Base-by-base conservation (phyloP, 2,888 invertebrate genomes). In the Alentia gelatinosa region DNA sequence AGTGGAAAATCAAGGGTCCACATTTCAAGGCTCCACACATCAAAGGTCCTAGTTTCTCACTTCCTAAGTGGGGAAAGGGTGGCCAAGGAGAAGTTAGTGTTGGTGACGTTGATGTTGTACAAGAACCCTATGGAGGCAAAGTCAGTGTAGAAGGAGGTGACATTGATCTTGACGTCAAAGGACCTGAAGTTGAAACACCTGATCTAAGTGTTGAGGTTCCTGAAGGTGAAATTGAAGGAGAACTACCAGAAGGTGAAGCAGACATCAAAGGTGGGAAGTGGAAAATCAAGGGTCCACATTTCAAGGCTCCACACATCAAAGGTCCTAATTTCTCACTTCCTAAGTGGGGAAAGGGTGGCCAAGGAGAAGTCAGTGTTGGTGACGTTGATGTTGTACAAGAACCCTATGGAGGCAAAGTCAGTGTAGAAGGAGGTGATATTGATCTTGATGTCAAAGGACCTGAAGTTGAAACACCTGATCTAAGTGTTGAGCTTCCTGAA, bases 41-140 rank as follows among this genome's bases (percentile, higher is more conserved):
- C 84, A 84, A 86, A 86, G 86, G 86, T 26, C 86, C 86, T 19
- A 86, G 86, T 26, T 86, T 86, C 86, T 86, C 86, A 3, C 86
- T 86, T 1, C 86, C 86, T n/a, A 86, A 30, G 7, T 86, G 40
- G 86, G 74, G 74, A 3, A 74, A 74, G 15, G 26, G 26, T 4
- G 74, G 83, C 3, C 83, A 83, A 42, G 83, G 83, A 40, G 83
- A 83, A 42, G n/a, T 83, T 39, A 83, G 40, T 39, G 39, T 83
- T 83, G 83, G 83, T 83, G 83, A 83, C 83, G 83, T 83, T 83
- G 83, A 83, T 35, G 83, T 83, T 35, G 83, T 83, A n/a, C 40
- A 83, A 42, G 83, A 83, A 35, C 83, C 83, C 37, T 83, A 39
- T 35, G 83, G 83, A 40, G 83, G 40, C 30, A 42, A 86, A 47